These are phyloP conservation scores for Xerus rutilus DNA, from an alignment of 2,797 vertebrate species.

Conservation along the genomic window DNA sequence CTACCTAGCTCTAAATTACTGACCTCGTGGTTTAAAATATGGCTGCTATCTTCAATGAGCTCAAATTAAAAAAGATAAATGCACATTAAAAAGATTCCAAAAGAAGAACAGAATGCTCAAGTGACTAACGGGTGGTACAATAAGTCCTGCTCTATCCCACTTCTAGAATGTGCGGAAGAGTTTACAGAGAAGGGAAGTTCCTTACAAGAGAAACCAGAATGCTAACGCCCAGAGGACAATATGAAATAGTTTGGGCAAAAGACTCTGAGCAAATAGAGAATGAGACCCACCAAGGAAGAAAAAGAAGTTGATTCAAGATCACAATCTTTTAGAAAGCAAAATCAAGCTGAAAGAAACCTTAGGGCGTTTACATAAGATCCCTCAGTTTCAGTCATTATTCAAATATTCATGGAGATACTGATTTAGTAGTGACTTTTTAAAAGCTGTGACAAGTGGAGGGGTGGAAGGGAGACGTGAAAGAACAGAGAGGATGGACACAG, in stretches of 20 bases:
- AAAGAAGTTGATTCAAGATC: not conserved
- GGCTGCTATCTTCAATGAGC: not conserved
- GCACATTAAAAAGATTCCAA: not conserved
- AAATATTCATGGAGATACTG: not conserved
- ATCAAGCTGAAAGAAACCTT: not conserved
- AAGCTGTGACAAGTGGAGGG: not conserved
- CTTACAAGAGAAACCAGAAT: constrained; percentile 25
- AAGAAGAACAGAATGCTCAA: not conserved
- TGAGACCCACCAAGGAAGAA: not conserved
- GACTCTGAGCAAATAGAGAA: constrained; percentile 22
- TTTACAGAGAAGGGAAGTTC: not conserved
- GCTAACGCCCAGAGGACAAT: not conserved
- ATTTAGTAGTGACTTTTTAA: not conserved
- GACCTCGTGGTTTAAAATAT: not conserved
- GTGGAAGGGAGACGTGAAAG: not conserved
- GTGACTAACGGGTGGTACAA: not conserved
- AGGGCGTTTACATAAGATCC: not conserved
- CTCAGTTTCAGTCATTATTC: not conserved
- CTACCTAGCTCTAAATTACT: constrained; percentile 13
- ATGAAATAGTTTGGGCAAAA: not conserved
- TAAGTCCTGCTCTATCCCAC: not conserved
- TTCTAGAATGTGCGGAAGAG: constrained; percentile 1
- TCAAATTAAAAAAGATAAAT: not conserved
- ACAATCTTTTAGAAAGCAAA: constrained; percentile 49
- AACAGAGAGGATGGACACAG: not conserved